A percentile compares a stretch with the other conserved stretches of the same genome.
These are phyloP conservation scores for Dromiciops gliroides DNA, from an alignment of 2,113 vertebrate species.

Conservation along the genomic window DNA sequence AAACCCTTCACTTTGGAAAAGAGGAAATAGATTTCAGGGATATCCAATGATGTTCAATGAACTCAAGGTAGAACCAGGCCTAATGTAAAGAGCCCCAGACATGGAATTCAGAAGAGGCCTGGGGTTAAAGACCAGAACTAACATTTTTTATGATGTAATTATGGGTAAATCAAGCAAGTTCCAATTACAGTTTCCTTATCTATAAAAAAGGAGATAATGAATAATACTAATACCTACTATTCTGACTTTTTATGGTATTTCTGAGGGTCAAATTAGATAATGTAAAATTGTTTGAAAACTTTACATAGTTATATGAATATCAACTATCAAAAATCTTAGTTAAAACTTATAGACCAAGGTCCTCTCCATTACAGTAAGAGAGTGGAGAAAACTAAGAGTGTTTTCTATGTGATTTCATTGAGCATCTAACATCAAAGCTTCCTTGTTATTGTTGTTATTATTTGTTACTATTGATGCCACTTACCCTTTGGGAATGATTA, in stretches of 20 bases:
- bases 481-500: not conserved
- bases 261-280: not conserved
- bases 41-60: not conserved
- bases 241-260: not conserved
- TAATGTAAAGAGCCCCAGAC: too few relatives aligned
- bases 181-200: not conserved
- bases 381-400: not conserved
- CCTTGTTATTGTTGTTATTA: not conserved
- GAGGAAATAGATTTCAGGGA: not conserved
- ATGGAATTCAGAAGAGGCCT: not conserved
- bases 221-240: not conserved
- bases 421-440: not conserved
- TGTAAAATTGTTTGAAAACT: not conserved
- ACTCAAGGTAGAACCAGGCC: too few relatives aligned
- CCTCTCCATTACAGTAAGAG: not conserved
- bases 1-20: not conserved
- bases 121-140: not conserved
- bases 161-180: conserved; percentile 18
- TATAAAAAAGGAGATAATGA: not conserved
- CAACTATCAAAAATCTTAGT: not conserved
- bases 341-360: not conserved
- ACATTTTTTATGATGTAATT: not conserved
- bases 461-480: not conserved
- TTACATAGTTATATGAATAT: not conserved
- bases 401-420: not conserved